Conservation (phyloP, 2,888 invertebrate species). For the Argynnis bischoffii region DNA sequence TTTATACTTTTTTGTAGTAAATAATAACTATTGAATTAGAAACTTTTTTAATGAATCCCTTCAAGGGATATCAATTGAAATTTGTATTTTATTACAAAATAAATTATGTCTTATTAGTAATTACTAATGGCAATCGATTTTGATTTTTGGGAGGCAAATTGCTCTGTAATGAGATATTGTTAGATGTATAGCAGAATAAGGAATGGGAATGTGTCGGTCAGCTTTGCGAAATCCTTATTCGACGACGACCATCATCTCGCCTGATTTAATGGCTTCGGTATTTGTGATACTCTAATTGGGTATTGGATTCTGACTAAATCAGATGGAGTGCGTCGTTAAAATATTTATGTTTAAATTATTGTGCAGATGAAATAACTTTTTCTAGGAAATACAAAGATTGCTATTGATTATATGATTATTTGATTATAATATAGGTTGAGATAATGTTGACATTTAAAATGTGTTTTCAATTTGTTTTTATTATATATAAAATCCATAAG, state of each 20-base stretch:
- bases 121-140: conserved; percentile 31
- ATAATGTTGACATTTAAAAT: too few relatives aligned
- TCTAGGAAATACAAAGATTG: conserved; percentile 1
- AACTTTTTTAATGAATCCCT: neutral
- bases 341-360: conserved; percentile 23
- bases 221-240: conserved; percentile 45
- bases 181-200: conserved; percentile 29
- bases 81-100: conserved; percentile 14
- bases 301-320: conserved; percentile 38
- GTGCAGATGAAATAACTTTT: neutral
- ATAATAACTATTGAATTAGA: neutral
- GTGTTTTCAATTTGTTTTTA: neutral
- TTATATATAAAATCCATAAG: too few relatives aligned
- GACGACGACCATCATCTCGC: conserved; percentile 50
- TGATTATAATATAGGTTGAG: neutral
- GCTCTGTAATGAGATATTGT: conserved; percentile 35
- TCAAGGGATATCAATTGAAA: conserved; percentile 1
- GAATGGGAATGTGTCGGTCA: conserved; percentile 48
- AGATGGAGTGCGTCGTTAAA: conserved; percentile 33
- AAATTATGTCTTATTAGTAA: conserved; percentile 19
- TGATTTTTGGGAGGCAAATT: conserved; percentile 28
- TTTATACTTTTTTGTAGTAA: too few relatives aligned
- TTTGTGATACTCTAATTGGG: conserved; percentile 51
- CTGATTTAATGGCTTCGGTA: conserved; percentile 57
- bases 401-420: neutral